These are phyloP conservation scores for Mormyrus hasselquistii DNA, from an alignment of 2,797 vertebrate genomes.

Conservation along the genomic window DNA sequence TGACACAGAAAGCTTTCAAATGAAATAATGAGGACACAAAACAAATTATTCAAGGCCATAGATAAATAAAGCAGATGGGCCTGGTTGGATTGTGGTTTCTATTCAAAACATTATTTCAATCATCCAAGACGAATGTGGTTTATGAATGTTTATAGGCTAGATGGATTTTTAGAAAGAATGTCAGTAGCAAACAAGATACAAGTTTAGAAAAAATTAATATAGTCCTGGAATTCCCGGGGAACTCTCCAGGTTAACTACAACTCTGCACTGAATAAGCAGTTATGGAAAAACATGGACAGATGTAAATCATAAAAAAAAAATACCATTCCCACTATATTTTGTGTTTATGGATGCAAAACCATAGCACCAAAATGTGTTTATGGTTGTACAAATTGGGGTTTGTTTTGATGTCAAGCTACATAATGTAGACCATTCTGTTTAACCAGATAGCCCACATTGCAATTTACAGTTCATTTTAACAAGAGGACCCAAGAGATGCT, in stretches of 20 bases:
- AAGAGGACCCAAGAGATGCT: background rate
- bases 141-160: background rate
- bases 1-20: background rate
- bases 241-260: background rate
- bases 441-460: background rate
- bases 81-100: background rate
- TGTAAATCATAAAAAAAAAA: background rate
- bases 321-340: background rate
- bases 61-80: background rate
- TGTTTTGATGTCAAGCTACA: background rate
- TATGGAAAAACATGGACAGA: background rate
- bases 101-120: background rate
- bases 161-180: background rate
- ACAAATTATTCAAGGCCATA: background rate
- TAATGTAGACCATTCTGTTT: background rate
- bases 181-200: background rate
- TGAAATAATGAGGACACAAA: background rate
- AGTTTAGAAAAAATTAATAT: background rate
- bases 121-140: background rate
- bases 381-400: background rate
- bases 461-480: background rate
- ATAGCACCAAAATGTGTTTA: background rate
- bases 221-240: background rate
- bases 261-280: slow-evolving; percentile 1
- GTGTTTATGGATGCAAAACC: background rate